Evolutionary conservation across 1,140 invertebrate species (phyloP).

Genomic region (Heliconius eleuchia): DNA sequence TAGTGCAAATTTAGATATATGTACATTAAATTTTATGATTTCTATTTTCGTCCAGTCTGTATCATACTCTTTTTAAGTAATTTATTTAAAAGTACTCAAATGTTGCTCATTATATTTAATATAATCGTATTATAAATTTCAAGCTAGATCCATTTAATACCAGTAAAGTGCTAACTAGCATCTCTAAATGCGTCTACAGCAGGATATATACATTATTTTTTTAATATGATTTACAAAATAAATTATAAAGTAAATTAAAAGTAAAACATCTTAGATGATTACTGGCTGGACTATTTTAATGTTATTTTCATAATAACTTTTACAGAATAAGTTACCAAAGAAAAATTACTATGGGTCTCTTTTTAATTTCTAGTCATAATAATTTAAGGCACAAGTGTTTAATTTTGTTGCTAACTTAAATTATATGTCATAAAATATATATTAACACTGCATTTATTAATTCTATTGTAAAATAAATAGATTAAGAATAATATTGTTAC

Average conservation of each 20-base stretch:
- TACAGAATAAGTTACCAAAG: neutral
- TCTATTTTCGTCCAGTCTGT: neutral
- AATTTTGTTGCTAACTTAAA: neutral
- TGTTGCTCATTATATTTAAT: neutral
- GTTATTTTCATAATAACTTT: neutral
- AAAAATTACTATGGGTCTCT: neutral
- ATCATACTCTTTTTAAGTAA: neutral
- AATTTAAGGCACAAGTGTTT: neutral
- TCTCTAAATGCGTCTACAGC: neutral
- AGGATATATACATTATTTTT: neutral
- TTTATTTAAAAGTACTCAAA: neutral
- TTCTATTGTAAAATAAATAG: neutral
- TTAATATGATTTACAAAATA: too few species aligned
- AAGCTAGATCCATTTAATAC: neutral
- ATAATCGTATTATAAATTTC: neutral
- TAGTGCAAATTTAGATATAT: slow-evolving; percentile 3
- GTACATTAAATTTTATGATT: neutral
- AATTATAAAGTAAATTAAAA: neutral
- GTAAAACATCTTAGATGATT: neutral
- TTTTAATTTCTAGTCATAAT: slow-evolving; percentile 1
- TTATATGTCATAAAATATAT: neutral
- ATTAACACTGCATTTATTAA: slow-evolving; percentile 12
- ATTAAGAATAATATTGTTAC: slow-evolving; percentile 2
- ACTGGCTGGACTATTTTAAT: neutral
- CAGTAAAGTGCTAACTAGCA: neutral